phyloP scores from a whole-genome alignment of 2,888 invertebrate genomes.

The Metellina segmentata region DNA sequence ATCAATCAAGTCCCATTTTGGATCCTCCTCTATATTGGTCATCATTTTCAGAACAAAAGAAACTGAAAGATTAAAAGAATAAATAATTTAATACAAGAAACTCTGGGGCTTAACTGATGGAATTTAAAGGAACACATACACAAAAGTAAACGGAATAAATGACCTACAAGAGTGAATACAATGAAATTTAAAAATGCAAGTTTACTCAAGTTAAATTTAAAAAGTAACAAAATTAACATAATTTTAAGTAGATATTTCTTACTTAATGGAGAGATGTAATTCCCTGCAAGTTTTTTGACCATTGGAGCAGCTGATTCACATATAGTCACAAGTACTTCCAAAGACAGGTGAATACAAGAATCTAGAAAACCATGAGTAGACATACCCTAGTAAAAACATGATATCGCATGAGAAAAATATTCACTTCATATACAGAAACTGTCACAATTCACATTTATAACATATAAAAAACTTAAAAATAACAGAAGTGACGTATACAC shows the following conservation, averaged over 20 bases:
- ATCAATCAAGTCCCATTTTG: conserved; percentile 89
- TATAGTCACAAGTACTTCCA: conserved; percentile 92
- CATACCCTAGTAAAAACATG: conserved; percentile 10
- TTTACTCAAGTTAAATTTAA: conserved; percentile 10
- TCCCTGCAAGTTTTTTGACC: conserved; percentile 94
- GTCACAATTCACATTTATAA: neutral
- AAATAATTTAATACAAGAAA: too few relatives aligned
- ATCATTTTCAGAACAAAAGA: conserved; percentile 95
- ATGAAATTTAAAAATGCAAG: neutral
- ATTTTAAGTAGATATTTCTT: conserved; percentile 76
- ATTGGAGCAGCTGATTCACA: conserved; percentile 97
- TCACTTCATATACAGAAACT: neutral
- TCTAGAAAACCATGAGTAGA: neutral
- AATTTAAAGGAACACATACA: too few relatives aligned
- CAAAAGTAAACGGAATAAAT: too few relatives aligned
- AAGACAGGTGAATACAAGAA: conserved; percentile 91
- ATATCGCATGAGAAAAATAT: neutral
- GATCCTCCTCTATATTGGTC: conserved; percentile 96
- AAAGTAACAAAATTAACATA: neutral
- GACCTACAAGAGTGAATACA: too few relatives aligned
- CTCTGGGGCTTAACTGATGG: too few relatives aligned
- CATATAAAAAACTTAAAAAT: too few relatives aligned
- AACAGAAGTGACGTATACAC: too few relatives aligned
- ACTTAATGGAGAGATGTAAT: conserved; percentile 86
- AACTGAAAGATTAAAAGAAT: conserved; percentile 81